Evolutionary conservation across 2,888 invertebrate species (phyloP).

Genomic region (Pristionchus japonicus): DNA sequence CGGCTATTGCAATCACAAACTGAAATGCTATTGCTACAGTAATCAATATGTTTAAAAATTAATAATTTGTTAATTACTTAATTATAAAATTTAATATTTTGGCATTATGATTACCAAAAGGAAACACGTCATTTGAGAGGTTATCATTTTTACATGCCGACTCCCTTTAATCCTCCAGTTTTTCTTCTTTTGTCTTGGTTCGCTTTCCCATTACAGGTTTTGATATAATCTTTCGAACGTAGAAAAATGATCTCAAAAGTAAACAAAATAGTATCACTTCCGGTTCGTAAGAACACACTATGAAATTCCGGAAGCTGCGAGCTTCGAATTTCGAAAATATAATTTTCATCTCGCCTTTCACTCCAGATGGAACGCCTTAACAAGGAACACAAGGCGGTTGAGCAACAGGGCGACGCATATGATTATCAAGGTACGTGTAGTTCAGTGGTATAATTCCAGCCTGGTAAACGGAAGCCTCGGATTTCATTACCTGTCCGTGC

Average conservation of each 20-base stretch:
- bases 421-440: conserved; percentile 40
- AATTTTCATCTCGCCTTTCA: neutral
- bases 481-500: too few relatives aligned
- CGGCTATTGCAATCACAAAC: neutral
- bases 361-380: neutral
- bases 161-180: neutral
- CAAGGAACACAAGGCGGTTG: neutral
- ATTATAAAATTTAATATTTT: conserved; percentile 46
- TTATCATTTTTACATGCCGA: neutral
- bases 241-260: too few relatives aligned
- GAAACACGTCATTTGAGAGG: neutral
- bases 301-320: neutral
- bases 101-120: neutral
- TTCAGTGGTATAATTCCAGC: too few relatives aligned
- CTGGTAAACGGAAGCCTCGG: too few relatives aligned
- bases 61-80: neutral
- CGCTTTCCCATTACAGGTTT: too few relatives aligned
- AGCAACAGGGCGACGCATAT: conserved; percentile 16
- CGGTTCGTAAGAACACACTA: neutral
- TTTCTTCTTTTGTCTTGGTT: too few relatives aligned
- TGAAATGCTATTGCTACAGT: neutral
- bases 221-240: too few relatives aligned
- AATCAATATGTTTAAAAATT: neutral
- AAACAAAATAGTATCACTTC: neutral
- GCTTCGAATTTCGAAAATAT: neutral